Evolutionary conservation across 2,113 vertebrate genomes (phyloP).

Genomic region (Lepus europaeus): DNA sequence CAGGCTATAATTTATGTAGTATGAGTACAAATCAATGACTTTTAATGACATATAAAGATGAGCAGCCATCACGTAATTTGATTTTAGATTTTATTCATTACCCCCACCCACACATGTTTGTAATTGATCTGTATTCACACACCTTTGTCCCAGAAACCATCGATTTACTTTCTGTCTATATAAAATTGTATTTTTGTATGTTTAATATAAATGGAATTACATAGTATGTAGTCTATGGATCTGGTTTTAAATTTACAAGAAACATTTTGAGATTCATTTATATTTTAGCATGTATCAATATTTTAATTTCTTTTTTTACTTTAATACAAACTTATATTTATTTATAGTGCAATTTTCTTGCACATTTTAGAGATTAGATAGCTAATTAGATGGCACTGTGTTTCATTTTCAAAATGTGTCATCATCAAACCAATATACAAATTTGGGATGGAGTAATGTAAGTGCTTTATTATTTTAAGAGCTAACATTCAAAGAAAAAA

Average conservation of each 20-base stretch:
- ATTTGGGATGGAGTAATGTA: too few relatives aligned
- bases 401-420: too few relatives aligned
- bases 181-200: background rate
- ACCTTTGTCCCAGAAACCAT: background rate
- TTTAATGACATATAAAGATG: constrained; percentile 32
- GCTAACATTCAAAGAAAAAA: too few relatives aligned
- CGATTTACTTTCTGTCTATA: background rate
- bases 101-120: background rate
- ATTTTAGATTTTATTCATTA: background rate
- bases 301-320: background rate
- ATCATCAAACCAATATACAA: too few relatives aligned
- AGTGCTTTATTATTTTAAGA: too few relatives aligned
- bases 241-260: background rate
- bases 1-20: background rate
- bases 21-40: background rate
- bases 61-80: background rate
- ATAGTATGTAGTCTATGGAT: background rate
- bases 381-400: too few relatives aligned
- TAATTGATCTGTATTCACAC: background rate
- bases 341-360: too few relatives aligned
- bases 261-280: background rate
- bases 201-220: constrained; percentile 19
- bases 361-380: too few relatives aligned
- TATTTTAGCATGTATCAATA: background rate
- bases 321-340: too few relatives aligned